Evolutionary conservation across 2,888 invertebrate species (phyloP).

Genomic region (Drosophila melanocephala): DNA sequence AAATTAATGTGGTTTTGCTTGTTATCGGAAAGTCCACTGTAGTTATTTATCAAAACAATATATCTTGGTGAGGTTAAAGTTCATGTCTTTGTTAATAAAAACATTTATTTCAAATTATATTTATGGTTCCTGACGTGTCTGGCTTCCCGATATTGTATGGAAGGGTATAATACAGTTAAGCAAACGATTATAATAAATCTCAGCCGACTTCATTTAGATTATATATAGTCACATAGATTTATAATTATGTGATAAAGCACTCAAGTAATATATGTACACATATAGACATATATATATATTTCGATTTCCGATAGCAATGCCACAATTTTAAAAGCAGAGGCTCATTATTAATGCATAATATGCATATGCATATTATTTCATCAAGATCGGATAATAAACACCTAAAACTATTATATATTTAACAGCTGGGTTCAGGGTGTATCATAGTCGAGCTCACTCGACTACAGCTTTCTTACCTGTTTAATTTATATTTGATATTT

Average conservation of each 20-base stretch:
- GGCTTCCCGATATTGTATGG: background rate
- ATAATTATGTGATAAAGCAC: background rate
- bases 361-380: too few species aligned
- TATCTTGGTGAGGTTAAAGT: background rate
- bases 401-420: too few species aligned
- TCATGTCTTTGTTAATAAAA: background rate
- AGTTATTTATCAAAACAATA: slow-evolving; percentile 1
- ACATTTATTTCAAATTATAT: background rate
- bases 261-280: background rate
- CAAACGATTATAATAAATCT: background rate
- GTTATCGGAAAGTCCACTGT: slow-evolving; percentile 13
- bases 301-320: too few species aligned
- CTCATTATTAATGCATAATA: too few species aligned
- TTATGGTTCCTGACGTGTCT: background rate
- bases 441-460: too few species aligned
- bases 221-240: background rate
- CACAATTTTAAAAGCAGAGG: too few species aligned
- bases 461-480: too few species aligned
- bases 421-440: too few species aligned
- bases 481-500: background rate
- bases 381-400: too few species aligned
- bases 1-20: slow-evolving; percentile 14
- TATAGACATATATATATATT: background rate
- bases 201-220: background rate
- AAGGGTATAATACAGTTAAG: background rate